phyloP scores from a whole-genome alignment of 1,140 invertebrate genomes.

The Drosophila sp. region DNA sequence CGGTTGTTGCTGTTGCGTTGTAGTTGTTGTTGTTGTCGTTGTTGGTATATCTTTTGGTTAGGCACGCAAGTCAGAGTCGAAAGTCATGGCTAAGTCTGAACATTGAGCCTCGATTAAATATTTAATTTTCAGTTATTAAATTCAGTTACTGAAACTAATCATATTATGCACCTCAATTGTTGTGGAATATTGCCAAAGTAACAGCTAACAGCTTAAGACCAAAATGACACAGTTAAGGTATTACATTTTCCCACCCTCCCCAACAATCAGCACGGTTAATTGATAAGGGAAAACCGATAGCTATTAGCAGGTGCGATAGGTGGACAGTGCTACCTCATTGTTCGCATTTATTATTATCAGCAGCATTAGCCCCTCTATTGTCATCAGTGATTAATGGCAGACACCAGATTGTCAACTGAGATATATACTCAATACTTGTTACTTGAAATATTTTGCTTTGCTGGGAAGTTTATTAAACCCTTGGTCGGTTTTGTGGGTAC shows the following conservation, averaged over 20 bases:
- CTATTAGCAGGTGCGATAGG: constrained; percentile 14
- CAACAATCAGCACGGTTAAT: too few species aligned
- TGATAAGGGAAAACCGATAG: constrained; percentile 7
- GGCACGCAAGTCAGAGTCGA: constrained; percentile 12
- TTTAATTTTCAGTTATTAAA: constrained; percentile 67
- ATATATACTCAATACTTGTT: not conserved
- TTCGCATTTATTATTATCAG: constrained; percentile 23
- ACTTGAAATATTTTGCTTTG: not conserved
- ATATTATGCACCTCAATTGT: constrained; percentile 21
- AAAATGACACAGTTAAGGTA: constrained; percentile 14
- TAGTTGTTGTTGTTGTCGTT: constrained; percentile 26
- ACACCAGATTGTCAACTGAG: constrained; percentile 14
- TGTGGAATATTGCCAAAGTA: not conserved
- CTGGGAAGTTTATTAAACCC: too few species aligned
- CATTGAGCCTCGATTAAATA: constrained; percentile 55
- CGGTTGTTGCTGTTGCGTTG: constrained; percentile 6
- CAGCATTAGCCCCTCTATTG: not conserved
- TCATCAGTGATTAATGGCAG: constrained; percentile 48
- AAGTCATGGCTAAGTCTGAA: constrained; percentile 31
- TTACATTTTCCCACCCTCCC: not conserved
- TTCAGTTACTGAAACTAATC: constrained; percentile 33
- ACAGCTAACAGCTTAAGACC: not conserved
- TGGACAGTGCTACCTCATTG: constrained; percentile 39
- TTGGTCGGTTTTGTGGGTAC: not conserved
- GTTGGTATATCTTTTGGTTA: constrained; percentile 16